phyloP scores from a whole-genome alignment of 2,797 vertebrate genomes.

The Pseudomugil tenellus region DNA sequence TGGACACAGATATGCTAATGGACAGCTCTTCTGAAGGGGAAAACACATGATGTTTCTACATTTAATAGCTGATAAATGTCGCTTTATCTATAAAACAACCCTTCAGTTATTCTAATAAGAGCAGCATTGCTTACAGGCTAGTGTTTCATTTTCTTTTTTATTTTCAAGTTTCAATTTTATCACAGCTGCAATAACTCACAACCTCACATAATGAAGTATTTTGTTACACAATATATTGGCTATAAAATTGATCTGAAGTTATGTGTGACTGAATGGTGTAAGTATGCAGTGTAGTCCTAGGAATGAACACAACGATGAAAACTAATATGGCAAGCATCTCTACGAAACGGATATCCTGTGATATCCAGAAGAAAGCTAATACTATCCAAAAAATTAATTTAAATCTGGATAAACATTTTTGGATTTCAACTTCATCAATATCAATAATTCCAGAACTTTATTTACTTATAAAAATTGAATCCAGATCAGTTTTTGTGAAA shows the following conservation, averaged over 20 bases:
- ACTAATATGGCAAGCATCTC: conserved; percentile 25
- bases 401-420: not conserved
- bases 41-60: conserved; percentile 62
- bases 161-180: conserved; percentile 39
- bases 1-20: conserved; percentile 97
- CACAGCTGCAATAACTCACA: conserved; percentile 67
- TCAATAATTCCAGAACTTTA: not conserved
- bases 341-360: conserved; percentile 18
- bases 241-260: conserved; percentile 62
- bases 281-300: conserved; percentile 62
- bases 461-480: conserved; percentile 8
- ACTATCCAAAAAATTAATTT: conserved; percentile 1
- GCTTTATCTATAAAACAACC: conserved; percentile 37
- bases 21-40: conserved; percentile 90
- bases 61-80: conserved; percentile 30
- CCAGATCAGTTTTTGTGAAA: not conserved
- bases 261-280: conserved; percentile 61
- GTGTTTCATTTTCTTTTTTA: conserved; percentile 14
- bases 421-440: not conserved
- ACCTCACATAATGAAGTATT: conserved; percentile 60
- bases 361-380: conserved; percentile 26
- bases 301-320: conserved; percentile 37
- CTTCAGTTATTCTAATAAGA: conserved; percentile 24
- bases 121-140: conserved; percentile 36
- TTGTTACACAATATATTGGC: conserved; percentile 67